These are phyloP conservation scores for Chaetogeoica ovagalla DNA, from an alignment of 2,888 invertebrate species.

Conservation along the genomic window DNA sequence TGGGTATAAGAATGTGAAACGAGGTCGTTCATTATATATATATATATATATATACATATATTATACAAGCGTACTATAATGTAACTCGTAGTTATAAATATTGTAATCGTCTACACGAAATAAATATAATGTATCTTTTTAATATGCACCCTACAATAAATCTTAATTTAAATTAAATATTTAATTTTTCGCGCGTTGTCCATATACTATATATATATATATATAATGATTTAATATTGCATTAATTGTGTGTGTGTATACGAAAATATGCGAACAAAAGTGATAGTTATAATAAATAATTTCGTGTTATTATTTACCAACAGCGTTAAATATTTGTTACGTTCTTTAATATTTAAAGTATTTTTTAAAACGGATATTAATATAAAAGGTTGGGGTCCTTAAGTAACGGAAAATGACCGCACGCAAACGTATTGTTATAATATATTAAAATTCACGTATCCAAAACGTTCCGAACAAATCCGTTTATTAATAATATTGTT, in stretches of 20 bases:
- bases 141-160: conserved; percentile 22
- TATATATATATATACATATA: no score
- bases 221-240: conserved; percentile 16
- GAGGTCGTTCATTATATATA: no score
- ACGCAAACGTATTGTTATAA: no score
- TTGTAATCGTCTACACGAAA: conserved; percentile 6
- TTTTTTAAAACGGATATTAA: background rate
- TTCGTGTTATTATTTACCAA: conserved; percentile 4
- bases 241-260: background rate
- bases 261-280: background rate
- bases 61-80: background rate
- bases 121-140: conserved; percentile 1
- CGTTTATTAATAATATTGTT: background rate
- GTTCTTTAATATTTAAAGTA: background rate
- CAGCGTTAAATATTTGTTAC: conserved; percentile 2
- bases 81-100: conserved; percentile 12
- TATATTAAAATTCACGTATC: no score
- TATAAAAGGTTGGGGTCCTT: background rate
- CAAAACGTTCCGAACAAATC: conserved; percentile 14
- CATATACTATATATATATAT: no score
- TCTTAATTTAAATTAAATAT: conserved; percentile 14
- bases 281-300: background rate
- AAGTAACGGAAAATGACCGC: no score
- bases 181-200: background rate
- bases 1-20: conserved; percentile 13